Evolutionary conservation across 2,888 invertebrate genomes (phyloP), one percentile per base, ranked within the genome.

Genomic region (Julus scanicus): DNA sequence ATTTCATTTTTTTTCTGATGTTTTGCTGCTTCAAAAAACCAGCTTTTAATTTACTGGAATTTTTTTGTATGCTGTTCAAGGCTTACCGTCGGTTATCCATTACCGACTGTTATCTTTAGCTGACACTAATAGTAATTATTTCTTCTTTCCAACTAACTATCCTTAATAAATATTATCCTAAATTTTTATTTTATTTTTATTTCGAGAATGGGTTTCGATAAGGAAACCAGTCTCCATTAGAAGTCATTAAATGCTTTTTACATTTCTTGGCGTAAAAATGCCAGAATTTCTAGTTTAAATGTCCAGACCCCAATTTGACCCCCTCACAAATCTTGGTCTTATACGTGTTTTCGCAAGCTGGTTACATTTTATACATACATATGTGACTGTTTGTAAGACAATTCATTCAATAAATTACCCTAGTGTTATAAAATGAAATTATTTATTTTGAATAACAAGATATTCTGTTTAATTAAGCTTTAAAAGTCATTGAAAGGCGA

Each of bases 151-250:
- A 80, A 80, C 80, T 37, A 80, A 80, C 80, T 20, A 80, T 80
- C 80, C 80, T 80, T 80, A 80, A 80, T 80, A 80, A 80, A 80
- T 80, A 80, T 80, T 80, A 80, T 80, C 80, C 80, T 80, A 80
- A 37, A 37, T 80, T 80, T 80, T 80, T 71, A 17, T 20, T 37
- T 80, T 20, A 29, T 80, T 80, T 80, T 80, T 13, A 37, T 80
- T 80, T 37, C 1, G 80, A 37, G 13, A 80, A 37, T 37, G 80
- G 13, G 37, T 80, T 80, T 37, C 80, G 80, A 80, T 80, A 80
- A 80, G 80, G 37, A 80, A 80, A 80, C 80, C 13, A 80, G 80
- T 80, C 80, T 80, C 80, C 80, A 80, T 80, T 80, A 80, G 80
- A 80, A 80, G 80, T 80, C 80, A 37, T 80, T 63, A 80, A 80